Evolutionary conservation across 2,888 invertebrate species (phyloP).

Genomic region (Mythimna vitellina): DNA sequence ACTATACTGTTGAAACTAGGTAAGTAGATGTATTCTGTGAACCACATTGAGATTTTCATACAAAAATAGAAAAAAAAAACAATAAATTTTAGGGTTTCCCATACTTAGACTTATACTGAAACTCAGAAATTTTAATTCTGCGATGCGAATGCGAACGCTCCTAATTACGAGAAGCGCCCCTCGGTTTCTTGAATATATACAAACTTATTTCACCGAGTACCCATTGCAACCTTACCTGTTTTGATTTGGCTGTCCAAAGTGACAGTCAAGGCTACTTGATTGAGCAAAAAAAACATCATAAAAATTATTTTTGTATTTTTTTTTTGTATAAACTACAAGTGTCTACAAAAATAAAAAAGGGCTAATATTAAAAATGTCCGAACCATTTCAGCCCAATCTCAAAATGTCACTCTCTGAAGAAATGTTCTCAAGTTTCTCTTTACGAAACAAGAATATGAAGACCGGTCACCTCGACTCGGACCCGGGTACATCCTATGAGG

Average conservation of each 20-base stretch:
- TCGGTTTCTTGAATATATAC: not conserved
- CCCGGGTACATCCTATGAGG: conserved; percentile 74
- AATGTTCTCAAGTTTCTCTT: conserved; percentile 53
- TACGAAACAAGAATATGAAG: conserved; percentile 47
- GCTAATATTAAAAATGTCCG: conserved; percentile 56
- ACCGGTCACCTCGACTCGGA: conserved; percentile 52
- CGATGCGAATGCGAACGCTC: too few species aligned
- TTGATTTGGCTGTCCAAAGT: conserved; percentile 11
- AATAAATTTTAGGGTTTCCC: too few species aligned
- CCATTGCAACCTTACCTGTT: conserved; percentile 6
- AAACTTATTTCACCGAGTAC: conserved; percentile 5
- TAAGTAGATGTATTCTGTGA: too few species aligned
- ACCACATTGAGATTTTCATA: too few species aligned
- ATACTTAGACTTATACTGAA: too few species aligned
- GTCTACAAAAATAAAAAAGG: conserved; percentile 21
- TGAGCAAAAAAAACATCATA: conserved; percentile 39
- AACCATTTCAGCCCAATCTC: conserved; percentile 61
- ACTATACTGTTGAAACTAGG: too few species aligned
- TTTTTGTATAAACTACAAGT: conserved; percentile 63
- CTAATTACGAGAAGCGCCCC: not conserved
- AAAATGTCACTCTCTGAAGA: conserved; percentile 64
- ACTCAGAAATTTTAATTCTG: too few species aligned
- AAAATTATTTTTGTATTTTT: conserved; percentile 44
- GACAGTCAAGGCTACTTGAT: conserved; percentile 23
- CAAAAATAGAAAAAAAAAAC: too few species aligned